Percentiles rank a stretch among this genome's conserved stretches.
Conservation (phyloP, 2,888 invertebrate species). For the Myopa testacea region DNA sequence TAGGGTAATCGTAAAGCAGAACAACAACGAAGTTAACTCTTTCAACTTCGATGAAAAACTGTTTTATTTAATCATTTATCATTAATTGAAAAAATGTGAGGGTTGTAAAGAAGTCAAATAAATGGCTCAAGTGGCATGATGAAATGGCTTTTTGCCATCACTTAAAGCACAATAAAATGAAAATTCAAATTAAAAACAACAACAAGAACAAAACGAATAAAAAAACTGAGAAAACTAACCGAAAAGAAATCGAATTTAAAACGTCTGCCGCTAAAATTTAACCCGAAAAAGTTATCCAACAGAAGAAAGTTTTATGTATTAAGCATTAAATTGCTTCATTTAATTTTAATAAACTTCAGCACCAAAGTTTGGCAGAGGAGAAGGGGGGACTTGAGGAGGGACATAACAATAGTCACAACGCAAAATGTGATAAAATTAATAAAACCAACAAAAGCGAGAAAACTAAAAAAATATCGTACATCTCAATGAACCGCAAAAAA, state of each 20-base stretch:
- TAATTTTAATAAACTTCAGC: slow-evolving; percentile 51
- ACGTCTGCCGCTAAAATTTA: slow-evolving; percentile 49
- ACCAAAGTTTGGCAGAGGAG: neutral
- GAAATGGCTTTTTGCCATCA: slow-evolving; percentile 16
- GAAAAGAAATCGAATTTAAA: slow-evolving; percentile 19
- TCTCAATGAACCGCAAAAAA: too few relatives aligned
- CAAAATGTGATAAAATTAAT: too few relatives aligned
- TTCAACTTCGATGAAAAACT: too few relatives aligned
- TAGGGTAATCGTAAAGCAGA: too few relatives aligned
- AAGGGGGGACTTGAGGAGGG: neutral
- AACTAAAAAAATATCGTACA: too few relatives aligned
- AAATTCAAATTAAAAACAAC: slow-evolving; percentile 3
- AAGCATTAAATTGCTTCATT: slow-evolving; percentile 67
- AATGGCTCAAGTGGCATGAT: neutral
- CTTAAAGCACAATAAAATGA: slow-evolving; percentile 34
- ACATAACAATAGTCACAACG: too few relatives aligned
- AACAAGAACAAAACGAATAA: neutral
- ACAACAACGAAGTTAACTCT: too few relatives aligned
- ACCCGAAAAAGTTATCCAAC: too few relatives aligned
- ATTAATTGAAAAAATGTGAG: too few relatives aligned
- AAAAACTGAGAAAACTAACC: slow-evolving; percentile 9
- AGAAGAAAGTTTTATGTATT: slow-evolving; percentile 50
- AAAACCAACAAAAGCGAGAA: too few relatives aligned
- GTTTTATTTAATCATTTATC: too few relatives aligned
- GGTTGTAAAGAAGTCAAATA: too few relatives aligned